Evolutionary conservation across 2,888 invertebrate species (phyloP), one percentile per base, ranked within the genome.

Genomic region (Celastrina argiolus): DNA sequence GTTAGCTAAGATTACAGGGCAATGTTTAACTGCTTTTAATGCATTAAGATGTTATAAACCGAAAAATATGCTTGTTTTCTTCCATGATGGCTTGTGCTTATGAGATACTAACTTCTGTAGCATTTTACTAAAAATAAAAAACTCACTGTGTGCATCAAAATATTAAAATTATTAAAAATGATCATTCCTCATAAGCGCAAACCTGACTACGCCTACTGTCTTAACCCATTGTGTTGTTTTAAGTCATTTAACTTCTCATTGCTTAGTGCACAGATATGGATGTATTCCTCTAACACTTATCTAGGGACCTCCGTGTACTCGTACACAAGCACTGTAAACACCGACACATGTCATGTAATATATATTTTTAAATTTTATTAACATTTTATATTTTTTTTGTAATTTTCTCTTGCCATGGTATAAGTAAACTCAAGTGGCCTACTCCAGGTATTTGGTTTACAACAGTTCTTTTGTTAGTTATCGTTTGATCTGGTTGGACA

Each of bases 401-500:
- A 67, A 68, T 69, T 65, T 42, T 64, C 66, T 68, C 66, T 68
- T 67, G 69, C 69, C 67, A 79, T 81, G 78, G 71, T 69, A 71
- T 69, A 67, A 63, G 68, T 79, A 80, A 79, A 82, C 80, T 76
- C 80, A 75, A 75, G 76, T 78, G 81, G 82, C 84, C 84, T 82
- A 81, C 81, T 75, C 74, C 77, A 78, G 78, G 14, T 22, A 36
- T 59, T 66, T 36, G 28, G 65, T 31, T 41, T 59, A 61, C 66
- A 22, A 78, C 76, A 77, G 77, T 76, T 79, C 70, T 68, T 73
- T 75, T 71, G 71, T 68, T 78, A 85, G 88, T 85, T 91, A 91
- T 91, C 91, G 91, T 75, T 90, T 91, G 76, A 92, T 92, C 80
- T 92, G 92, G 75, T 92, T 92, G 71, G 92, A 91, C 77, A 91